Base-by-base conservation (phyloP, 2,888 invertebrate species). In the Reticulitermes lucifugus region DNA sequence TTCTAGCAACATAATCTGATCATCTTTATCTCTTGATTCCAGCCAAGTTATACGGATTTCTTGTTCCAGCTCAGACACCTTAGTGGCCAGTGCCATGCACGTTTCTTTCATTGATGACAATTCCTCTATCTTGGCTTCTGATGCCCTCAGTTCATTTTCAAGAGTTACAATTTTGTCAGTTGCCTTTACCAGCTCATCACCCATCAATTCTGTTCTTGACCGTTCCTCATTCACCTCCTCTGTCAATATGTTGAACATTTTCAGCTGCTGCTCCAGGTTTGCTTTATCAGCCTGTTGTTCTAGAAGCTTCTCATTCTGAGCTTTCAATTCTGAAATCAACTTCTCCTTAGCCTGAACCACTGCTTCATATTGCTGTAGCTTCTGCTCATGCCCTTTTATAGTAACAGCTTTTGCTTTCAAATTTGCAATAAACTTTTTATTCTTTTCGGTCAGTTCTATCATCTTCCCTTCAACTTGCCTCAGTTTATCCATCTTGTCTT, bases 391-490 rank as follows among this genome's bases (percentile, higher is more conserved):
- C 0, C 79, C 81, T 82, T 86, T 85, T n/a, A 94, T 94, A 87
- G 94, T 92, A 0, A 92, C 89, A 0, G 93, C 92, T 89, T 96
- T 96, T 89, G 95, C 96, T 90, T 96, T 96, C 18, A 96, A 91
- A 89, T 94, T 95, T 0, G 95, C 93, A 0, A 96, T 96, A 88
- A 95, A 94, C 89, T 96, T 96, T 89, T 96, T 96, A 89, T 96
- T 92, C 90, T 96, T 96, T 85, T 96, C 96, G 84, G 95, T 90
- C 86, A 95, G 93, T 83, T 95, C 94, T 71, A 21, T 60, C 25
- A 79, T 21, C 46, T 83, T 82, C 25, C n/a, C 51, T 71, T 85
- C 83, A 43, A n/a, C 43, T 83, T 65, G 79, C 84, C 89, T 90
- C 86, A 90, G 90, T 84, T 90, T 90, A 25, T 90, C 90, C 80